phyloP scores from a whole-genome alignment of 1,140 invertebrate species.

The Danaus plexippus region DNA sequence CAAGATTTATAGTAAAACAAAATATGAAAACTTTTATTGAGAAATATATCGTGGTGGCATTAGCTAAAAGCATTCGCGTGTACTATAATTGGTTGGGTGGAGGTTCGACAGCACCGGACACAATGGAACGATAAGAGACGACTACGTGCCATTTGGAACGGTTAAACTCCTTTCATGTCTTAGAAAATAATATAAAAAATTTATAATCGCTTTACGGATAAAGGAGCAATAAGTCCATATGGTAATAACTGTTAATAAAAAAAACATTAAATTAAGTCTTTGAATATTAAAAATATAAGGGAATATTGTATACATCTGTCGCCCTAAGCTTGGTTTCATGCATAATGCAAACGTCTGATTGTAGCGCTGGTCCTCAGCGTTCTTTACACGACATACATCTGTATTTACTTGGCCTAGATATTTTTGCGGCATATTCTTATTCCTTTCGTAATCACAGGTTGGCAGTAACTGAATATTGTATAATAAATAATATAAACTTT shows the following conservation, averaged over 20 bases:
- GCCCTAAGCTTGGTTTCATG: conserved; percentile 47
- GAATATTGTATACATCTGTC: conserved; percentile 44
- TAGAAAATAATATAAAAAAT: too few species aligned
- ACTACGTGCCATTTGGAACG: conserved; percentile 5
- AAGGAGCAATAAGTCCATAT: too few species aligned
- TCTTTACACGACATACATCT: conserved; percentile 45
- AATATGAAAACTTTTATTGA: conserved; percentile 14
- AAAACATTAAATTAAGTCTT: background rate
- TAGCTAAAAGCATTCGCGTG: conserved; percentile 25
- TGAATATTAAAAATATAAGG: conserved; percentile 49
- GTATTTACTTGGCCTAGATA: conserved; percentile 37
- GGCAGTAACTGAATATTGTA: too few species aligned
- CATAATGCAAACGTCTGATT: conserved; percentile 57
- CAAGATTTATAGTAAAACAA: conserved; percentile 16
- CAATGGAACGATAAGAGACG: conserved; percentile 5
- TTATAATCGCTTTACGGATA: too few species aligned
- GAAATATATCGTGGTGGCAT: conserved; percentile 21
- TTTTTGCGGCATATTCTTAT: conserved; percentile 36
- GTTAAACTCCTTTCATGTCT: too few species aligned
- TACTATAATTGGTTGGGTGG: conserved; percentile 21
- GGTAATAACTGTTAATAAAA: too few species aligned
- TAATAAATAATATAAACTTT: too few species aligned
- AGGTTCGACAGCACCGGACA: conserved; percentile 13
- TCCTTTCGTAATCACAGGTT: background rate
- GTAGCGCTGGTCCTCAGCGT: conserved; percentile 40